Evolutionary conservation across 2,888 invertebrate genomes (phyloP).

Genomic region (Carpatolechia fugitivella): DNA sequence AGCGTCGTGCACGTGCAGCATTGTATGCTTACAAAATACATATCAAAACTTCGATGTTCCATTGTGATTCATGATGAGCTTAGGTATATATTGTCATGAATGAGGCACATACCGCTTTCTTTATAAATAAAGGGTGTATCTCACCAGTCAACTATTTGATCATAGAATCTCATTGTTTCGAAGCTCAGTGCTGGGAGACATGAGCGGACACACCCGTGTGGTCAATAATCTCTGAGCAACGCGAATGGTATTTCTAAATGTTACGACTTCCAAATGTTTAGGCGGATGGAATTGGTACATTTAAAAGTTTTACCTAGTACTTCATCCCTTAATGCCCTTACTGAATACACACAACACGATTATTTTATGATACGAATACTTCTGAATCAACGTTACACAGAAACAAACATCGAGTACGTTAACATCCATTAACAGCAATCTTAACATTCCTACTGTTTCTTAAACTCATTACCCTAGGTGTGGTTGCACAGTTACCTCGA

Average conservation of each 20-base stretch:
- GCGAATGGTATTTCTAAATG: neutral
- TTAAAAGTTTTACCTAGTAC: neutral
- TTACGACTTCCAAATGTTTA: constrained; percentile 7
- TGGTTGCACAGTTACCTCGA: neutral
- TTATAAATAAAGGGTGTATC: constrained; percentile 7
- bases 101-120: constrained; percentile 39
- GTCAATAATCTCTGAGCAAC: constrained; percentile 6
- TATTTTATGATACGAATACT: constrained; percentile 2
- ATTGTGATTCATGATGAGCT: constrained; percentile 44
- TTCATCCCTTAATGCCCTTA: neutral
- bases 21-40: constrained; percentile 24
- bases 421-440: neutral
- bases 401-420: neutral
- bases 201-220: neutral
- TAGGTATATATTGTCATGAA: constrained; percentile 50
- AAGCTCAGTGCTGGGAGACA: neutral
- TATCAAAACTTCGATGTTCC: constrained; percentile 41
- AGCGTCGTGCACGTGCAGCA: constrained; percentile 37
- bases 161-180: neutral
- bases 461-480: neutral
- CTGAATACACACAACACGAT: neutral
- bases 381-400: neutral
- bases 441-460: neutral
- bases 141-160: neutral
- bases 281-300: constrained; percentile 9